Evolutionary conservation across 2,888 invertebrate species (phyloP), one percentile per base, ranked within the genome.

Genomic region (Caradrina kadenii): DNA sequence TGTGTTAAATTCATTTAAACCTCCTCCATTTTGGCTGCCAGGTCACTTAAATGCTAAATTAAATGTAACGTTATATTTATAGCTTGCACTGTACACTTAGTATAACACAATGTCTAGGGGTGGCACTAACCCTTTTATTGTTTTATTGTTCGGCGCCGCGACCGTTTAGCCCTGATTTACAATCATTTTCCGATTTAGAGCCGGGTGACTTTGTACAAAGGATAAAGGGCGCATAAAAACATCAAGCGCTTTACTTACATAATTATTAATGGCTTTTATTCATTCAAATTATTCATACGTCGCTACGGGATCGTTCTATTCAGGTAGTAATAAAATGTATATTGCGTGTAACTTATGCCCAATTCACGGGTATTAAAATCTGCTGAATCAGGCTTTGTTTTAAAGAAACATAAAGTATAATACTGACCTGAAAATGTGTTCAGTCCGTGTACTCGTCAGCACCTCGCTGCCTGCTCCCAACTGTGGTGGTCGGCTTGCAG

Each of bases 161-260:
- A 71, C 69, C 76, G 66, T 81, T 78, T 83, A 80, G 68, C 66
- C 31, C 64, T 81, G 83, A 86, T 84, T 84, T 86, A 84, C 79
- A 69, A 79, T 68, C 69, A 69, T 71, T 83, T 67, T 69, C 65
- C 71, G 69, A 83, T 71, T 66, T 55, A 49, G 61, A 67, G 45
- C n/a, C 13, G 48, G 45, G 39, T 63, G 64, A 68, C 69, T 62
- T 53, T 53, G 42, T 17, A 54, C 59, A 71, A 81, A 66, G 62
- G 66, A 73, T 62, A 50, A 52, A 60, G 49, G 39, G 50, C 39
- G 50, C 48, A 65, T 70, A 68, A 81, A 84, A 79, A 76, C 62
- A 79, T 73, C 74, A 63, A 82, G 82, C 45, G 62, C 56, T 54
- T 79, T 61, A 69, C 73, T 72, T 77, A 71, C 64, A 59, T 76